Conservation (phyloP, 2,888 invertebrate genomes). For the Lasiommata megera region DNA sequence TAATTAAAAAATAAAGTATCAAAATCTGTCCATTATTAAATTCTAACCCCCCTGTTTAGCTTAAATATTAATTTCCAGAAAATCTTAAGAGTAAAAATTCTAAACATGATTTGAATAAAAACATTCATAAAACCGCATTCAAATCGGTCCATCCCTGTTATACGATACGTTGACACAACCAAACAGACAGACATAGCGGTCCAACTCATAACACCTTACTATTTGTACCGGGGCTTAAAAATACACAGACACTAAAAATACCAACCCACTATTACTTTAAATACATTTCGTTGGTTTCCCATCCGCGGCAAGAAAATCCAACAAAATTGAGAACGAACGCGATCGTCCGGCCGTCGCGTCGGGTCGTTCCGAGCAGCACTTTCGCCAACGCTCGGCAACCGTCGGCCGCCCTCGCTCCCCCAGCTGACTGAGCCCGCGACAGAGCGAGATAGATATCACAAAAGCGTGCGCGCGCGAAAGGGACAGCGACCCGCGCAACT, state of each 20-base stretch:
- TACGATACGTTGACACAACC: no score
- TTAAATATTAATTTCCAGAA: no score
- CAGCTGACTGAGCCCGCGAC: conserved; percentile 72
- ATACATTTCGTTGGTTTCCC: conserved; percentile 31
- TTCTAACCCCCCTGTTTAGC: no score
- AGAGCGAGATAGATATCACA: conserved; percentile 50
- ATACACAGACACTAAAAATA: conserved; percentile 20
- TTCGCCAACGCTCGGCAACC: conserved; percentile 66
- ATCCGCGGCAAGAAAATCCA: conserved; percentile 37
- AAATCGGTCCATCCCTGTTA: no score
- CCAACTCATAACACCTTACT: background rate
- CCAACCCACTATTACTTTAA: background rate
- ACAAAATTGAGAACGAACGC: conserved; percentile 33
- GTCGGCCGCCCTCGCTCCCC: conserved; percentile 66
- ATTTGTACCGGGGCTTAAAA: background rate
- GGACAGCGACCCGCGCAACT: conserved; percentile 59
- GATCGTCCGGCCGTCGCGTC: conserved; percentile 38
- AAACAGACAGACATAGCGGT: no score
- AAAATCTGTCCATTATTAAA: no score
- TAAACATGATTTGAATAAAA: no score
- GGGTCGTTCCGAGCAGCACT: conserved; percentile 49
- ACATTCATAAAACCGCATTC: no score
- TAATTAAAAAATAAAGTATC: no score
- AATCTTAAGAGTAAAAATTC: no score
- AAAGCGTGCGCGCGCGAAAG: conserved; percentile 36